Conservation (phyloP, 2,888 invertebrate genomes). For the Entomobrya proxima region DNA sequence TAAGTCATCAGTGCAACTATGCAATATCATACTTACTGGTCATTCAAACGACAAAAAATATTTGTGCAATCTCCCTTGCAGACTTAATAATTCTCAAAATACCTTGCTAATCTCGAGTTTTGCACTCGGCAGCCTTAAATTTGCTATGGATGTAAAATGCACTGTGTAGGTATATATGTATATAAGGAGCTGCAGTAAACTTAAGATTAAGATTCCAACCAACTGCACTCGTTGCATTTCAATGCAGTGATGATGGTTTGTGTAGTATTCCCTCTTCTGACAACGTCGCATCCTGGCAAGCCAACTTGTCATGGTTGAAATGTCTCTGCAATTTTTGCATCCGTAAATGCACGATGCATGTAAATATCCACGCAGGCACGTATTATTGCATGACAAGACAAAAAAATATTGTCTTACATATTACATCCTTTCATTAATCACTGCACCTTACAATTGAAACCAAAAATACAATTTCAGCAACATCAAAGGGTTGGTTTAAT, state of each 20-base stretch:
- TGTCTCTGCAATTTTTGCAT: conserved; percentile 49
- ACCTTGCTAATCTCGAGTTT: conserved; percentile 30
- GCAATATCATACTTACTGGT: neutral
- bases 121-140: no score
- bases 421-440: conserved; percentile 6
- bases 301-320: conserved; percentile 66
- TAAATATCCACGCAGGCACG: neutral
- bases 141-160: no score
- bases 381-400: neutral
- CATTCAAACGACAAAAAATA: conserved; percentile 45
- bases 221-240: no score
- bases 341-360: conserved; percentile 44
- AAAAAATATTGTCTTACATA: conserved; percentile 7
- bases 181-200: no score
- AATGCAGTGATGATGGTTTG: neutral
- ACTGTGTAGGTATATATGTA: no score
- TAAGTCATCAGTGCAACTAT: neutral
- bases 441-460: neutral
- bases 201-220: no score
- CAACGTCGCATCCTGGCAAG: conserved; percentile 64
- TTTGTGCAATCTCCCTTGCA: conserved; percentile 52
- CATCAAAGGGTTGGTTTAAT: conserved; percentile 13
- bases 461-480: neutral
- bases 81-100: no score
- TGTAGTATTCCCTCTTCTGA: neutral